Percentiles rank a stretch among this genome's conserved stretches.
phyloP scores from a whole-genome alignment of 2,113 vertebrate genomes.

The Pimephales promelas region DNA sequence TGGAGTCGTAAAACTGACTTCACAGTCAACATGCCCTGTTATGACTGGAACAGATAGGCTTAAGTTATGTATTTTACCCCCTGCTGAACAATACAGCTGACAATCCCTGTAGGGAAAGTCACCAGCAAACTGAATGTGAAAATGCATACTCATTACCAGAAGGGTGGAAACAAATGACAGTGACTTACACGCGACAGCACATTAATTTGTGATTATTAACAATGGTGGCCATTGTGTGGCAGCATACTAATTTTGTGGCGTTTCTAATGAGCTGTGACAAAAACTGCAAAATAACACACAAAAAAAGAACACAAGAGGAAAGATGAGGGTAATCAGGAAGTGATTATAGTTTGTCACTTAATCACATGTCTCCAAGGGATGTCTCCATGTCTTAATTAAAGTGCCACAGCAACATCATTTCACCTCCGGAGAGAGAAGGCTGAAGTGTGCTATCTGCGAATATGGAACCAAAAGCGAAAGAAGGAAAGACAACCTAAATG shows the following conservation, averaged over 20 bases:
- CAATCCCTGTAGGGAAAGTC: conserved; percentile 13
- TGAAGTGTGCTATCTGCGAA: not conserved
- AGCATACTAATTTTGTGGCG: conserved; percentile 56
- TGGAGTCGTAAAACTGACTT: no score
- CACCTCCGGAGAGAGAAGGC: conserved; percentile 4
- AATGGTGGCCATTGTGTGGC: conserved; percentile 38
- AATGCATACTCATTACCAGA: conserved; percentile 26
- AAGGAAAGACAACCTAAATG: not conserved
- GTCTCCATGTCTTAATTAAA: conserved; percentile 61
- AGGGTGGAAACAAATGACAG: conserved; percentile 40
- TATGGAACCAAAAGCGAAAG: not conserved
- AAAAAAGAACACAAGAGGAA: conserved; percentile 48
- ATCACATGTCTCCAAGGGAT: conserved; percentile 54
- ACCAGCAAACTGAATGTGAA: conserved; percentile 10
- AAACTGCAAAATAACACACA: conserved; percentile 50
- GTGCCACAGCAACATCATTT: conserved; percentile 45
- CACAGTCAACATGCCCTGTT: not conserved
- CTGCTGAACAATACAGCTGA: not conserved
- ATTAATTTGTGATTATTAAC: conserved; percentile 53
- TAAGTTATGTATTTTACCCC: conserved; percentile 35
- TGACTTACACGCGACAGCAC: conserved; percentile 14
- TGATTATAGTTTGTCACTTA: conserved; percentile 64
- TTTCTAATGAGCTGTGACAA: conserved; percentile 66
- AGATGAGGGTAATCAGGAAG: conserved; percentile 61
- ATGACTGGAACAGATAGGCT: not conserved